Evolutionary conservation across 2,797 vertebrate genomes (phyloP).

Genomic region (Lacerta bilineata): DNA sequence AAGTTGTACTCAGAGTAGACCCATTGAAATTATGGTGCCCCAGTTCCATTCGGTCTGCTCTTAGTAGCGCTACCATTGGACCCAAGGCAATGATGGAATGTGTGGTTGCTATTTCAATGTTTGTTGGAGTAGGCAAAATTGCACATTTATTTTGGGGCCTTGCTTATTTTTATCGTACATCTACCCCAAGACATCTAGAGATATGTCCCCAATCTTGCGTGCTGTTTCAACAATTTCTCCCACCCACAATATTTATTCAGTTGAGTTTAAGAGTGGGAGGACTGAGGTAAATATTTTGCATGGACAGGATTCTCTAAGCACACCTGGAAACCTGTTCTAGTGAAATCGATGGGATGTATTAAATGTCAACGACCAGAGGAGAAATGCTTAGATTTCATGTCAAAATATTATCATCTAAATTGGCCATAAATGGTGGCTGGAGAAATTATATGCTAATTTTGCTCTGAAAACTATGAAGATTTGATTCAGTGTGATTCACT

Average conservation of each 20-base stretch:
- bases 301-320: background rate
- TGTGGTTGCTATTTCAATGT: background rate
- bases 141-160: background rate
- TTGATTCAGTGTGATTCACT: background rate
- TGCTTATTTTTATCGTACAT: background rate
- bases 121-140: background rate
- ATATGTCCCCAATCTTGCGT: background rate
- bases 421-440: background rate
- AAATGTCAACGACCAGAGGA: background rate
- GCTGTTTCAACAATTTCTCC: background rate
- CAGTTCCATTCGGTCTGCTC: too few species aligned
- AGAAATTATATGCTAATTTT: constrained; percentile 1
- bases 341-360: background rate
- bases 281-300: constrained; percentile 14
- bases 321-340: background rate
- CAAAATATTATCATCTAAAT: constrained; percentile 22
- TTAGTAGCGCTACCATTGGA: too few species aligned
- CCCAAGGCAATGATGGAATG: too few species aligned
- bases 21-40: too few species aligned
- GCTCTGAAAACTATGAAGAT: constrained; percentile 7
- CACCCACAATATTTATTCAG: background rate
- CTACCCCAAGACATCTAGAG: too few species aligned
- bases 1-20: too few species aligned
- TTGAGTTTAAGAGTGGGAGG: background rate
- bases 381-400: background rate